Evolutionary conservation across 1,140 invertebrate species (phyloP).

Genomic region (Rhagoletis pomonella): DNA sequence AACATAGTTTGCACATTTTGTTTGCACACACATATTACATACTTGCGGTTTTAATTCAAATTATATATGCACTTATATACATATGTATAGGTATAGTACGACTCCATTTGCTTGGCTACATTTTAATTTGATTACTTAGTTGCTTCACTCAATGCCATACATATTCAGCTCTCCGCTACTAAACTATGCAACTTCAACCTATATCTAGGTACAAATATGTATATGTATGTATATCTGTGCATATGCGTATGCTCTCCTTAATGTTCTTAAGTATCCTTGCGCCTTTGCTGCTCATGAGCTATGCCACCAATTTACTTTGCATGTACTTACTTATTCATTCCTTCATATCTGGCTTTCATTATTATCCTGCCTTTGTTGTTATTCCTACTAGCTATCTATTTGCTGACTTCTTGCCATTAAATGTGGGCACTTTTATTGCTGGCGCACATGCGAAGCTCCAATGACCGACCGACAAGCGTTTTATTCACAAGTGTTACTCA

Average conservation of each 20-base stretch:
- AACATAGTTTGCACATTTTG: too few relatives aligned
- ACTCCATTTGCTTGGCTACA: neutral
- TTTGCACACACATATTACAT: too few relatives aligned
- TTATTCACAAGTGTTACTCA: neutral
- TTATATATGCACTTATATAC: too few relatives aligned
- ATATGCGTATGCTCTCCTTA: neutral
- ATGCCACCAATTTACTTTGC: constrained; percentile 32
- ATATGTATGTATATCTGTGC: neutral
- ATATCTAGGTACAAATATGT: neutral
- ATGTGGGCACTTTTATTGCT: constrained; percentile 50
- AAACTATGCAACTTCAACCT: too few relatives aligned
- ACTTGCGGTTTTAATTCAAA: too few relatives aligned
- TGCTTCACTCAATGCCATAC: neutral
- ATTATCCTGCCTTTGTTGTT: neutral
- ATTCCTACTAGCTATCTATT: neutral
- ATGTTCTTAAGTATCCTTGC: neutral
- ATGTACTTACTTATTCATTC: neutral
- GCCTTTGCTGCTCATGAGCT: neutral
- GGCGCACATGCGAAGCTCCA: constrained; percentile 37
- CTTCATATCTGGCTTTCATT: neutral
- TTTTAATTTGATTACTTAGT: constrained; percentile 46
- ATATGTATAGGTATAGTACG: neutral
- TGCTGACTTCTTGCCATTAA: constrained; percentile 19
- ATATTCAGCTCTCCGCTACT: too few relatives aligned
- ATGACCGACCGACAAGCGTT: constrained; percentile 11